A percentile compares a stretch with the other conserved stretches of the same genome.
Conservation (phyloP, 2,113 vertebrate genomes). For the Jaculus jaculus region DNA sequence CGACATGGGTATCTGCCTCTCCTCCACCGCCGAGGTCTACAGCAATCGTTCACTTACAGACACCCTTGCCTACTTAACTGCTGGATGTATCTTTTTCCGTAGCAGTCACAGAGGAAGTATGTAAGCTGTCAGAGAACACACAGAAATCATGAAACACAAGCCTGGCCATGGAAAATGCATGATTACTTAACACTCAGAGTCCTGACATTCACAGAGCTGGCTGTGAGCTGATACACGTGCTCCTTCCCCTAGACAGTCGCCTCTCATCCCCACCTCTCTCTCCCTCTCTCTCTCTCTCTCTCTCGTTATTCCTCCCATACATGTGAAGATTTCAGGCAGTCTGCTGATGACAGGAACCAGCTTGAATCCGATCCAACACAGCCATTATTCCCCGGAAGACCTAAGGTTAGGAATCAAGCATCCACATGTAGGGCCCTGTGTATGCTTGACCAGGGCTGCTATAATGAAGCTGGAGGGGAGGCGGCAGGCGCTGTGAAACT, state of each 20-base stretch:
- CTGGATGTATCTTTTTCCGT: not conserved
- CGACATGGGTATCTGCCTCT: not conserved
- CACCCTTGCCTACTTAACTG: no score
- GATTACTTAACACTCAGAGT: not conserved
- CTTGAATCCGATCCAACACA: accelerated
- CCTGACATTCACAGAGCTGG: not conserved
- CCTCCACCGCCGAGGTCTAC: accelerated
- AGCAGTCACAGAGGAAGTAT: not conserved
- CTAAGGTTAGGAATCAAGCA: accelerated
- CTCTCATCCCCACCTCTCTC: not conserved
- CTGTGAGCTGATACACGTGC: no score
- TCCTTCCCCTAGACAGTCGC: no score
- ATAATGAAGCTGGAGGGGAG: accelerated
- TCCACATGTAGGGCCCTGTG: accelerated
- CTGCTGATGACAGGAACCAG: accelerated
- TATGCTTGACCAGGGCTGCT: accelerated
- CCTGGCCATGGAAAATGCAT: not conserved
- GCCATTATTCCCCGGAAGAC: no score
- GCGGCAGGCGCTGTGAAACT: accelerated
- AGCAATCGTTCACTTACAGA: not conserved
- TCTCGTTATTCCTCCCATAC: not conserved
- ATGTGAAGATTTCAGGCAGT: not conserved
- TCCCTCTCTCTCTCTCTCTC: no score
- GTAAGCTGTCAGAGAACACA: not conserved
- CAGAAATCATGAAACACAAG: no score